Evolutionary conservation across 2,797 vertebrate genomes (phyloP).

Genomic region (Astyanax mexicanus): DNA sequence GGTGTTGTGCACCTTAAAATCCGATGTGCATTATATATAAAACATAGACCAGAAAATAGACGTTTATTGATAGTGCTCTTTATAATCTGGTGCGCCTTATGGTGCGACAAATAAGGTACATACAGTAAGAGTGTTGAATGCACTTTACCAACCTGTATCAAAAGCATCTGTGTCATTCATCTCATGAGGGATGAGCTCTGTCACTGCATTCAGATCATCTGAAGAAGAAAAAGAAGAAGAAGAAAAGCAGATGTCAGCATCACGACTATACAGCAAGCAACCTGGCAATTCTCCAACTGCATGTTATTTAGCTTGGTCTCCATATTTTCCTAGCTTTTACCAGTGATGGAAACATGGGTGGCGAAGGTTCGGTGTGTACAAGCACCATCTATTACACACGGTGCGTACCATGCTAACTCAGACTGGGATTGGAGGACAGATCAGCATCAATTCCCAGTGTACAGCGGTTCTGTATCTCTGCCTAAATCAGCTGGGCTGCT

Average conservation of each 20-base stretch:
- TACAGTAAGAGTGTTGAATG: background rate
- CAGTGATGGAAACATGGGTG: background rate
- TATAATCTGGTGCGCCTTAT: no score
- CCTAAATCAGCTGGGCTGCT: background rate
- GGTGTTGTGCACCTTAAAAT: no score
- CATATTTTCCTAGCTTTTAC: background rate
- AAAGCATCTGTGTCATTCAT: conserved; percentile 77
- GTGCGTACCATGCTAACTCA: background rate
- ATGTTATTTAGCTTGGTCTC: no score
- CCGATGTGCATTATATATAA: no score
- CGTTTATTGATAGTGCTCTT: no score
- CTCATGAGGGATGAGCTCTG: conserved; percentile 62
- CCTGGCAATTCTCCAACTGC: no score
- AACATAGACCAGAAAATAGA: no score
- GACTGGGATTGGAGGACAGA: conserved; percentile 9
- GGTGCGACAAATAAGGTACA: no score
- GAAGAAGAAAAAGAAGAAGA: conserved; percentile 31
- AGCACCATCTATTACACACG: background rate
- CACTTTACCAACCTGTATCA: conserved; percentile 74
- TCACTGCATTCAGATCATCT: conserved; percentile 67
- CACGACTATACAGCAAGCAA: no score
- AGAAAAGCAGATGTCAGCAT: conserved; percentile 11
- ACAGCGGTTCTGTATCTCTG: conserved; percentile 11
- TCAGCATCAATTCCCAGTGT: background rate
- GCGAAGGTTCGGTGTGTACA: background rate